These are phyloP conservation scores for Tetragonula carbonaria DNA, from an alignment of 2,888 invertebrate genomes.

Conservation along the genomic window DNA sequence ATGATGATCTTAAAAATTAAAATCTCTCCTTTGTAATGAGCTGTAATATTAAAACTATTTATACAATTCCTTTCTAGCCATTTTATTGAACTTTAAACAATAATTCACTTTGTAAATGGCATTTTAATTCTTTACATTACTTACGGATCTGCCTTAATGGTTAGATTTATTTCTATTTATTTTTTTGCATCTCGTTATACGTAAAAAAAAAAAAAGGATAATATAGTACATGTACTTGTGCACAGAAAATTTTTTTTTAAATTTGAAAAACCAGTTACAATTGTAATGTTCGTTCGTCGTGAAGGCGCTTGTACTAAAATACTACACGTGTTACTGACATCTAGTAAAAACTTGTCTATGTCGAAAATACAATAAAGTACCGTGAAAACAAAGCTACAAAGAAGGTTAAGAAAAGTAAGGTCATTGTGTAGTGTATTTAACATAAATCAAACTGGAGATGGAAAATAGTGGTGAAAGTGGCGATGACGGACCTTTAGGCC, in stretches of 20 bases:
- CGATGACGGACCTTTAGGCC: slow-evolving; percentile 80
- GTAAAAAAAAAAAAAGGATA: not conserved
- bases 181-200: not conserved
- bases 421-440: slow-evolving; percentile 15
- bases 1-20: too few species aligned
- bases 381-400: slow-evolving; percentile 55
- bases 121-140: slow-evolving; percentile 11
- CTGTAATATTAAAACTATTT: too few species aligned
- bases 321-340: not conserved
- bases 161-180: not conserved
- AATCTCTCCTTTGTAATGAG: too few species aligned
- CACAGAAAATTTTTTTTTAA: not conserved
- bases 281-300: not conserved
- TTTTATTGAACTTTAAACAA: not conserved
- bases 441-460: slow-evolving; percentile 67
- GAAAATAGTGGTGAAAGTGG: slow-evolving; percentile 83
- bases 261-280: not conserved
- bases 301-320: slow-evolving; percentile 7
- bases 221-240: not conserved
- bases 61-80: too few species aligned
- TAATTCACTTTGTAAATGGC: slow-evolving; percentile 17
- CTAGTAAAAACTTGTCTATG: slow-evolving; percentile 31
- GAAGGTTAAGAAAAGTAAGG: slow-evolving; percentile 52
- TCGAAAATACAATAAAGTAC: slow-evolving; percentile 27
- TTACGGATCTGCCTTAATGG: slow-evolving; percentile 12